Conservation (phyloP, 1,140 invertebrate genomes). For the Maconellicoccus hirsutus region DNA sequence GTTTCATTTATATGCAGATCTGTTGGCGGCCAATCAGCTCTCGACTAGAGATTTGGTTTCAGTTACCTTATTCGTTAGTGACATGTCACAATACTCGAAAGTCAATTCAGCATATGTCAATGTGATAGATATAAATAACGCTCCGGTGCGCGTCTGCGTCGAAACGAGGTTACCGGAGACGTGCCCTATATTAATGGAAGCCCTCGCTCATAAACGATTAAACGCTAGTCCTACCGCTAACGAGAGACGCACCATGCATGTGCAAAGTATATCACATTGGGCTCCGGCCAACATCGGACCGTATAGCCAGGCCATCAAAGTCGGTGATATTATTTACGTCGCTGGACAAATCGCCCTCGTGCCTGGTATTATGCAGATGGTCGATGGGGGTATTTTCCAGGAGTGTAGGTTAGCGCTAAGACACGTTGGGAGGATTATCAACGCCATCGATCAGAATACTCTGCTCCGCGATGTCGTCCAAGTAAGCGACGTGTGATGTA, state of each 20-base stretch:
- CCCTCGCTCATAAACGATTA: conserved; percentile 46
- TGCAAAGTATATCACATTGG: conserved; percentile 91
- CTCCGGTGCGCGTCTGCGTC: conserved; percentile 77
- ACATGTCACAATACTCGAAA: conserved; percentile 62
- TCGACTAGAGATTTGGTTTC: conserved; percentile 57
- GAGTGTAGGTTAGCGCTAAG: conserved; percentile 71
- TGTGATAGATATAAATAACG: conserved; percentile 64
- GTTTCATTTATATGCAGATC: conserved; percentile 39
- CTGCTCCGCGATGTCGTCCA: conserved; percentile 67
- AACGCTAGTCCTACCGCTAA: conserved; percentile 29
- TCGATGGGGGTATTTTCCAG: conserved; percentile 55
- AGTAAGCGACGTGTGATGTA: conserved; percentile 30
- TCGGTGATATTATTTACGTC: conserved; percentile 69
- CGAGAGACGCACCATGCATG: conserved; percentile 68
- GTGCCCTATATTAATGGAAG: conserved; percentile 65
- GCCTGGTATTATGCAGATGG: conserved; percentile 67
- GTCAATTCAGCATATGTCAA: conserved; percentile 68
- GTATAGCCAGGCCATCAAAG: conserved; percentile 81
- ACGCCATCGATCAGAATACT: conserved; percentile 59
- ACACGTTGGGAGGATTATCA: conserved; percentile 66
- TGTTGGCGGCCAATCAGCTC: conserved; percentile 45
- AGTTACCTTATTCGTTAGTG: conserved; percentile 66
- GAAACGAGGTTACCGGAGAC: conserved; percentile 59
- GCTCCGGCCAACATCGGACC: conserved; percentile 91
- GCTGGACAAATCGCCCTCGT: conserved; percentile 85